Evolutionary conservation across 2,888 invertebrate genomes (phyloP).

Genomic region (Limnephilus auricula): DNA sequence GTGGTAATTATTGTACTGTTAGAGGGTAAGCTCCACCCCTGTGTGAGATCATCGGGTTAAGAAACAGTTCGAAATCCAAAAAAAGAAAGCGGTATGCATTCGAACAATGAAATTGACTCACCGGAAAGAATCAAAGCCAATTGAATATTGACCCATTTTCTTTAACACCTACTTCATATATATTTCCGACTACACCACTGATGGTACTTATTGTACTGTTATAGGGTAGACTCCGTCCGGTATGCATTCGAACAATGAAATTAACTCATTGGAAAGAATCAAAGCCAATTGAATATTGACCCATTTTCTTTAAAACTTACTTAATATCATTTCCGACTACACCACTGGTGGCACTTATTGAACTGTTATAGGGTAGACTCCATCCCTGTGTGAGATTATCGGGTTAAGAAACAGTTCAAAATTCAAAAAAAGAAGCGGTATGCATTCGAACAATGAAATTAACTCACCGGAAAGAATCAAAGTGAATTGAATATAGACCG

Average conservation of each 20-base stretch:
- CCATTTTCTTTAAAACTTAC: neutral
- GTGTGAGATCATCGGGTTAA: constrained; percentile 14
- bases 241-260: too few species aligned
- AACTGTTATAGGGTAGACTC: neutral
- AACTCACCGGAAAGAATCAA: neutral
- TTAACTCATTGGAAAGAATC: too few species aligned
- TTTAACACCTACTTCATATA: too few species aligned
- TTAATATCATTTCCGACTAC: neutral
- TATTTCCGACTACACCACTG: too few species aligned
- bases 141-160: too few species aligned
- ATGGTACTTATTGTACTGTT: too few species aligned
- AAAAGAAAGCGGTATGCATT: neutral
- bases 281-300: neutral
- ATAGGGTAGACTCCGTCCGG: too few species aligned
- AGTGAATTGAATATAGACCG: neutral
- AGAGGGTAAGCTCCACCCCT: neutral
- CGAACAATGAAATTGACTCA: neutral
- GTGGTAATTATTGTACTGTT: too few species aligned
- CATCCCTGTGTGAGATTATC: constrained; percentile 26
- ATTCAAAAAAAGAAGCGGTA: neutral
- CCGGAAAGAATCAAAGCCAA: neutral
- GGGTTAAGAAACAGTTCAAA: neutral
- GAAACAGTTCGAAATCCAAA: too few species aligned
- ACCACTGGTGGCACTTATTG: neutral
- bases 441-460: neutral